Percentiles rank a stretch among this genome's conserved stretches.
phyloP scores from a whole-genome alignment of 2,797 vertebrate species.

The Neopelma chrysocephalum region DNA sequence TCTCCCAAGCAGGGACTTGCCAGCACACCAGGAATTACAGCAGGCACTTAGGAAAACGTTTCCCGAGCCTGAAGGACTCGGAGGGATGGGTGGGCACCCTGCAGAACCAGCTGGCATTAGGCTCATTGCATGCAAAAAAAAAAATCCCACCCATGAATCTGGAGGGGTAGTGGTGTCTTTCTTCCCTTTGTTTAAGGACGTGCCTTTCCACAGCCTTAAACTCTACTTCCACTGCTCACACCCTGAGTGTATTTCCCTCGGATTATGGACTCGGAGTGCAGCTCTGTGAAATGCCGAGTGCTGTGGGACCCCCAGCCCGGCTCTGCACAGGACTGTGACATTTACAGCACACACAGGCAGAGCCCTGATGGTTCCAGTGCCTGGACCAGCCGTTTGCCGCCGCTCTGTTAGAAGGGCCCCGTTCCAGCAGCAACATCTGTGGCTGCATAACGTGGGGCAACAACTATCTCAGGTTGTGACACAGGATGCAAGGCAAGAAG shows the following conservation, averaged over 20 bases:
- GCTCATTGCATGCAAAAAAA: rapidly evolving
- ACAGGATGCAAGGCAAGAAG: not conserved
- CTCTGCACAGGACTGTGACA: not conserved
- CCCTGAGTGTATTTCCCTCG: not conserved
- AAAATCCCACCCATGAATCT: not conserved
- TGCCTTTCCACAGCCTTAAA: not conserved
- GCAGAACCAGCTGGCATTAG: not conserved
- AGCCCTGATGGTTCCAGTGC: rapidly evolving
- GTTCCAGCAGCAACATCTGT: not conserved
- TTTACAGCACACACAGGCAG: not conserved
- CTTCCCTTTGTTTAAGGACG: not conserved
- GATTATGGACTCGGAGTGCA: rapidly evolving
- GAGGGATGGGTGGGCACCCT: not conserved
- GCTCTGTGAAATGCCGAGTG: not conserved
- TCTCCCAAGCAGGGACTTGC: not conserved
- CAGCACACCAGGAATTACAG: not conserved
- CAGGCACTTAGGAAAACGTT: not conserved
- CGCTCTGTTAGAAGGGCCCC: not conserved
- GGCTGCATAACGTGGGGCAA: not conserved
- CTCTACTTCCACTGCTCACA: no score
- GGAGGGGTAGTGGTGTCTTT: not conserved
- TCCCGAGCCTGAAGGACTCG: not conserved
- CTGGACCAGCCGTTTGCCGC: not conserved
- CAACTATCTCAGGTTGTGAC: not conserved
- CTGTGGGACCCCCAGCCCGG: rapidly evolving